phyloP scores from a whole-genome alignment of 64 coral and sea anemone genomes.

The Dendrophyllia cribrosa region DNA sequence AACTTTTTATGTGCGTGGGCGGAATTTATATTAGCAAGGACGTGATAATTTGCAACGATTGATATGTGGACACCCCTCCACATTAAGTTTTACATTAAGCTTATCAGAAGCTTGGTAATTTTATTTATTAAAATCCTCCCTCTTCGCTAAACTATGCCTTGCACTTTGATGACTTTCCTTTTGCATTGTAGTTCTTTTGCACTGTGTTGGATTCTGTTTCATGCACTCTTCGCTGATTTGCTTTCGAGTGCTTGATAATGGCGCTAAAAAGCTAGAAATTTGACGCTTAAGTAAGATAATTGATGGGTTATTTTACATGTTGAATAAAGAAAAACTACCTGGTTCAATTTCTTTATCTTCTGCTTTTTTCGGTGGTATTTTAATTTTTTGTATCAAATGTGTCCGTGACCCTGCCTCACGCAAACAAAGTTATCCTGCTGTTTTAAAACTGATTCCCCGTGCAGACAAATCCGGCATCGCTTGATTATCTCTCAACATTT shows the following conservation, averaged over 20 bases:
- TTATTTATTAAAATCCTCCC: too few species aligned
- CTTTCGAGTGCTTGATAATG: not conserved
- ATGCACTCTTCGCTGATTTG: not conserved
- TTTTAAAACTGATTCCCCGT: not conserved
- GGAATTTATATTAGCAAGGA: conserved; percentile 43
- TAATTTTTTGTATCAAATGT: not conserved
- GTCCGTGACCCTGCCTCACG: not conserved
- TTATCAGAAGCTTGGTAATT: too few species aligned
- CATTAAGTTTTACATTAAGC: not conserved
- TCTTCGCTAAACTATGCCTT: too few species aligned
- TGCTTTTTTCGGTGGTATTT: not conserved
- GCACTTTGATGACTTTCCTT: too few species aligned
- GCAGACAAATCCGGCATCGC: conserved; percentile 10
- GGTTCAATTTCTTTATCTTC: not conserved
- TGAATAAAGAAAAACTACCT: not conserved
- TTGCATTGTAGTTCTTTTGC: not conserved
- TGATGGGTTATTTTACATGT: not conserved
- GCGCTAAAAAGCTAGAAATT: not conserved
- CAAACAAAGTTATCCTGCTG: not conserved
- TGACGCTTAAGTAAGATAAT: not conserved
- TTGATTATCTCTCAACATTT: conserved; percentile 11
- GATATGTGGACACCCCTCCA: conserved; percentile 39
- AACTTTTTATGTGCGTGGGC: not conserved
- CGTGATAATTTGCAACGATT: conserved; percentile 38
- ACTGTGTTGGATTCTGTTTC: not conserved